phyloP scores from a whole-genome alignment of 2,113 vertebrate genomes.

The Porphyrio hochstetteri region DNA sequence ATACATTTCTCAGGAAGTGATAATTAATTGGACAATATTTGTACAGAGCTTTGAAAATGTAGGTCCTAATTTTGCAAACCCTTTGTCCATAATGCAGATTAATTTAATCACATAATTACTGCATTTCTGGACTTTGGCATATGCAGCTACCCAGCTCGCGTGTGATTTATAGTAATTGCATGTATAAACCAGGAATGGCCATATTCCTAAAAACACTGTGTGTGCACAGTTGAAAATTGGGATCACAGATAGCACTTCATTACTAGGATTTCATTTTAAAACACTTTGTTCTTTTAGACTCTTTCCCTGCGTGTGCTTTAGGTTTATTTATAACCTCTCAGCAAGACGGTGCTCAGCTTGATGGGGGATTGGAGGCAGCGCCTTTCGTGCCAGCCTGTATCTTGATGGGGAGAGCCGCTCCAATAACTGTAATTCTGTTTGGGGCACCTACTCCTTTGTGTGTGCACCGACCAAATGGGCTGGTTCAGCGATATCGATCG shows the following conservation, averaged over 20 bases:
- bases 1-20: conserved; percentile 30
- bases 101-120: conserved; percentile 63
- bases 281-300: background rate
- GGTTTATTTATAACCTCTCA: background rate
- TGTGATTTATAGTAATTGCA: conserved; percentile 17
- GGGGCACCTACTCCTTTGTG: background rate
- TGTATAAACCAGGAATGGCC: background rate
- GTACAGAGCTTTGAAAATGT: conserved; percentile 57
- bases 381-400: background rate
- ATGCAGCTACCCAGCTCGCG: background rate
- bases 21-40: conserved; percentile 69
- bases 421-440: background rate
- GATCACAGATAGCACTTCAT: background rate
- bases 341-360: background rate
- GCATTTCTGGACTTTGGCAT: conserved; percentile 35
- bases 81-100: conserved; percentile 53
- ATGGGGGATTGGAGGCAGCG: background rate
- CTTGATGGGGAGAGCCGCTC: background rate
- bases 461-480: background rate
- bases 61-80: conserved; percentile 61
- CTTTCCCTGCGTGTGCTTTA: background rate
- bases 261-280: background rate
- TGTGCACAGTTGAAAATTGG: background rate
- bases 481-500: background rate
- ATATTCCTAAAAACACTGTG: background rate